Conservation (phyloP, 2,113 vertebrate species). For the Beaufortia kweichowensis region DNA sequence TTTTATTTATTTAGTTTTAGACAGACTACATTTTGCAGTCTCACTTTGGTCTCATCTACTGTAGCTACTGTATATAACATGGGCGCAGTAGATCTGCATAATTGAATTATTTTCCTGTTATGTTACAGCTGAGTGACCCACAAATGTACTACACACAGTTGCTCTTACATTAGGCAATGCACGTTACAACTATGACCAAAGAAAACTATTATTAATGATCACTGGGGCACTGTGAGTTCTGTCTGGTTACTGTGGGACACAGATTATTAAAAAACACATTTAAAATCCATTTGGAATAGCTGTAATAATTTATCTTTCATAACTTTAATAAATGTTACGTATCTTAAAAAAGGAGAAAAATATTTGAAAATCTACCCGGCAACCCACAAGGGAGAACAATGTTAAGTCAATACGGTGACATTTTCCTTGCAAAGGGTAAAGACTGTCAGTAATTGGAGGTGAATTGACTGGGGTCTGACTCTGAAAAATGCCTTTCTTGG, state of each 20-base stretch:
- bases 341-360: conserved; percentile 1
- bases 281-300: conserved; percentile 10
- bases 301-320: background rate
- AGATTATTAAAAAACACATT: background rate
- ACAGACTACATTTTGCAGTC: background rate
- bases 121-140: conserved; percentile 11
- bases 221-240: background rate
- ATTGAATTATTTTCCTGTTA: conserved; percentile 1
- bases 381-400: conserved; percentile 46
- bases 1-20: too few relatives aligned
- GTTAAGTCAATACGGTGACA: conserved; percentile 50
- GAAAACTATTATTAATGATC: conserved; percentile 26
- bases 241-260: background rate
- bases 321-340: conserved; percentile 24
- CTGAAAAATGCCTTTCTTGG: conserved; percentile 12
- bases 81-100: background rate
- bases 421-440: conserved; percentile 44
- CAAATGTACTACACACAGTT: background rate
- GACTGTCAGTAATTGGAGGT: conserved; percentile 43
- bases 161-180: background rate
- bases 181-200: background rate
- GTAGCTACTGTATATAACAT: background rate
- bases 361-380: conserved; percentile 30
- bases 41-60: background rate
- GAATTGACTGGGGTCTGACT: conserved; percentile 39